Base-by-base conservation (phyloP, 2,113 vertebrate genomes). In the Myanophis thanlyinensis region DNA sequence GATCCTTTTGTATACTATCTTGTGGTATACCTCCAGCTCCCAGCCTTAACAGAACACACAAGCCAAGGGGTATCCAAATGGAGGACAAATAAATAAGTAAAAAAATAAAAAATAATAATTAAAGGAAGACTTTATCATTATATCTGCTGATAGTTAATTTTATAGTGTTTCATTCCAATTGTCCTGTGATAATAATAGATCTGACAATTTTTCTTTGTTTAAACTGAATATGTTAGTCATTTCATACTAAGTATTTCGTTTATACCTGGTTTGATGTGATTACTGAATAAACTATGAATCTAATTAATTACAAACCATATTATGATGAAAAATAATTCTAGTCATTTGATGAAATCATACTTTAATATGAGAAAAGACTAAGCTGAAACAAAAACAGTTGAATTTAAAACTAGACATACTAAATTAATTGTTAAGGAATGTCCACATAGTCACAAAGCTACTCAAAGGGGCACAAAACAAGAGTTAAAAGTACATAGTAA, bases 221-320 rank as follows among this genome's bases (percentile, higher is more conserved):
- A 93, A 85, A 27, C 20, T 95, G 35, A n/a, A 30, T 13, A 48
- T 80, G 93, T 93, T 84, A 62, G 85, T n/a, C 87, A 54, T 89
- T 35, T 53, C 5, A 80, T 86, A 89, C 8, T 2, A 30, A 94
- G 87, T 73, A 30, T 12, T 18, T 89, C 46, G 9, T 56, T 27
- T 4, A 0, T 22, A 40, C 67, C 20, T 54, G 47, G 9, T 0
- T 1, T 90, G 86, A 90, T 52, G 84, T 22, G 8, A 90, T 0
- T 18, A 10, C 67, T 59, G 92, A 91, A 59, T 62, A 88, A 92
- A 86, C 73, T 87, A 89, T 85, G 93, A 85, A 85, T 6, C 11
- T 46, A 2, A 85, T 93, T 51, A 46, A 3, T 27, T 85, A 88
- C 2, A 7, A 40, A 73, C 5, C 5, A 73, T 40, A 73, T 2